Evolutionary conservation across 2,888 invertebrate species (phyloP).

Genomic region (Mylabris sibirica): DNA sequence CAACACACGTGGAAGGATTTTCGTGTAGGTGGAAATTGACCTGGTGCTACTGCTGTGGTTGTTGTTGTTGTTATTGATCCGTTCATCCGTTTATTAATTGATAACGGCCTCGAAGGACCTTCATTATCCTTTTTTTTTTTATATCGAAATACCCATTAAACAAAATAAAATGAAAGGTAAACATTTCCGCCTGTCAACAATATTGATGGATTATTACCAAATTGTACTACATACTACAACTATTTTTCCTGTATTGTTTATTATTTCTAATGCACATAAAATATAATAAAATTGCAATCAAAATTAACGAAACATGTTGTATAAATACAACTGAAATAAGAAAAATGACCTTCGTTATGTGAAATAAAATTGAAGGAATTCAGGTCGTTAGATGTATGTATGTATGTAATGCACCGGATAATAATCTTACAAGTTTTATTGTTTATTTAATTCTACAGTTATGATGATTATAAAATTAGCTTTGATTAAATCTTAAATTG

Average conservation of each 20-base stretch:
- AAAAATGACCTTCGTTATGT: constrained; percentile 3
- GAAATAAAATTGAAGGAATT: background rate
- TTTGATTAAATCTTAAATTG: constrained; percentile 4
- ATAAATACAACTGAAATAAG: background rate
- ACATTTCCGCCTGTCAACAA: background rate
- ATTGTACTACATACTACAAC: background rate
- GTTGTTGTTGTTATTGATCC: too few relatives aligned
- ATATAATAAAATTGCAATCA: background rate
- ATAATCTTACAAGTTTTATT: constrained; percentile 7
- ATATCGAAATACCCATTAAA: background rate
- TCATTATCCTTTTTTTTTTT: background rate
- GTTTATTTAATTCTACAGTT: constrained; percentile 4
- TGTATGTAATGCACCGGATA: background rate
- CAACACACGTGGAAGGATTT: constrained; percentile 25
- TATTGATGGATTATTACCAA: background rate
- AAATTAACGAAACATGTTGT: constrained; percentile 4
- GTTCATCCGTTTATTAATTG: background rate
- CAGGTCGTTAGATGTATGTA: constrained; percentile 4
- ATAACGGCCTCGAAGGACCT: background rate
- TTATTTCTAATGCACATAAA: background rate
- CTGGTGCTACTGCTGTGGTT: background rate
- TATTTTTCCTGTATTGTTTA: background rate
- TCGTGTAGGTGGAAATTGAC: constrained; percentile 27
- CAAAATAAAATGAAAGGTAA: background rate
- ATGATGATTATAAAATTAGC: constrained; percentile 8